Percentiles rank a stretch among this genome's conserved stretches.
Evolutionary conservation across 2,797 vertebrate genomes (phyloP).

Genomic region (Lithobates pipiens): DNA sequence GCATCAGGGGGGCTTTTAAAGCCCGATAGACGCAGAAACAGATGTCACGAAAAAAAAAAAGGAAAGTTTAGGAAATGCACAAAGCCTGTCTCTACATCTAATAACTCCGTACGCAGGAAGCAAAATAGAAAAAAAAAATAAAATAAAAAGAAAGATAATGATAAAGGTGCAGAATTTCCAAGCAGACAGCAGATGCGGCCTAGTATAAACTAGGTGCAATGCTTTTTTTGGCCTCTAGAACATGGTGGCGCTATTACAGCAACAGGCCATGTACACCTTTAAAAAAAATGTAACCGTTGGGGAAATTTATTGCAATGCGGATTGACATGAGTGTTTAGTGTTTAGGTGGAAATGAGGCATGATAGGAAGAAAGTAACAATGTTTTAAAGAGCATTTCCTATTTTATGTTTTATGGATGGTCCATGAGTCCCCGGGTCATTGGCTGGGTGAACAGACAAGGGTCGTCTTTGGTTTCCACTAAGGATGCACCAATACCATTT

Average conservation of each 20-base stretch:
- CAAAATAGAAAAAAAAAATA: background rate
- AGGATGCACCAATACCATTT: too few species aligned
- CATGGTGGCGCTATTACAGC: constrained; percentile 7
- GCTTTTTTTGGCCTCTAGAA: background rate
- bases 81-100: constrained; percentile 26
- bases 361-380: background rate
- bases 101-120: background rate
- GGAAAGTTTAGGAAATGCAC: constrained; percentile 24
- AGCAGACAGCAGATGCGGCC: background rate
- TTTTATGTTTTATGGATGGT: background rate
- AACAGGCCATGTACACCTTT: background rate
- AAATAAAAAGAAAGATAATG: too few species aligned
- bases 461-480: constrained; percentile 1
- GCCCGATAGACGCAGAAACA: constrained; percentile 10
- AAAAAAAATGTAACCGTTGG: background rate
- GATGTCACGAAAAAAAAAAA: constrained; percentile 6
- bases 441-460: background rate
- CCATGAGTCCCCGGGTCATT: background rate
- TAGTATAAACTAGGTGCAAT: background rate
- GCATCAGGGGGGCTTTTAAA: constrained; percentile 7
- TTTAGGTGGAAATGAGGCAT: constrained; percentile 9
- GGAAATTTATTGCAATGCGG: background rate
- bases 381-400: background rate
- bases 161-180: background rate
- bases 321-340: constrained; percentile 18